Evolutionary conservation across 2,888 invertebrate genomes (phyloP), one percentile per base, ranked within the genome.

Genomic region (Meteorus colon): DNA sequence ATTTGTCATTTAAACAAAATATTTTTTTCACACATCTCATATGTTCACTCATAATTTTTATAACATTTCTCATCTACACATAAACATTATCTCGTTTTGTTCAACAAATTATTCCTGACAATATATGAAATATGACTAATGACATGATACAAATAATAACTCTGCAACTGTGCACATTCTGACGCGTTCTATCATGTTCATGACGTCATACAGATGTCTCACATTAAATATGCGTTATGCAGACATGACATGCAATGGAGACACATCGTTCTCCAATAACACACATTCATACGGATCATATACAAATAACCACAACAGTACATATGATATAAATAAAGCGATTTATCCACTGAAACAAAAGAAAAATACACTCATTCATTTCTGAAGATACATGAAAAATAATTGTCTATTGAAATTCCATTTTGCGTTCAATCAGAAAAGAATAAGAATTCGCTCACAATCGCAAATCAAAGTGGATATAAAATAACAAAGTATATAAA

Each of bases 351-450:
- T 24, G 24, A 55, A 55, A 55, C 24, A 8, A 19, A 24, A 8
- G 19, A 55, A 19, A 8, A 55, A 55, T 5, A 4, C 0, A 6
- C 8, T 55, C 19, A 10, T 55, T 55, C 55, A 55, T 5, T 19
- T 19, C 4, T 19, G 10, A 29, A 63, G 60, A 31, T 27, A 14
- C 29, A 55, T 8, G 19, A 19, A 19, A 24, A 19, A 55, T 55
- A 0, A 24, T 24, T 24, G 2, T 8, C 4, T 19, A 55, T 55
- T 55, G n/a, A 8, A 55, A 55, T 55, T 24, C 19, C 4, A 29
- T 10, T 27, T 10, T 27, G 63, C 67, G 48, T 69, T 71, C 75
- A 75, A 67, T 71, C 60, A 29, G 24, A 24, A 24, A 24, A n/a
- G 0, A n/a, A 34, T 41, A 8, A 65, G 19, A 37, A 16, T 65